A percentile compares a stretch with the other conserved stretches of the same genome.
Conservation (phyloP, 2,113 vertebrate species). For the Numenius arquata region DNA sequence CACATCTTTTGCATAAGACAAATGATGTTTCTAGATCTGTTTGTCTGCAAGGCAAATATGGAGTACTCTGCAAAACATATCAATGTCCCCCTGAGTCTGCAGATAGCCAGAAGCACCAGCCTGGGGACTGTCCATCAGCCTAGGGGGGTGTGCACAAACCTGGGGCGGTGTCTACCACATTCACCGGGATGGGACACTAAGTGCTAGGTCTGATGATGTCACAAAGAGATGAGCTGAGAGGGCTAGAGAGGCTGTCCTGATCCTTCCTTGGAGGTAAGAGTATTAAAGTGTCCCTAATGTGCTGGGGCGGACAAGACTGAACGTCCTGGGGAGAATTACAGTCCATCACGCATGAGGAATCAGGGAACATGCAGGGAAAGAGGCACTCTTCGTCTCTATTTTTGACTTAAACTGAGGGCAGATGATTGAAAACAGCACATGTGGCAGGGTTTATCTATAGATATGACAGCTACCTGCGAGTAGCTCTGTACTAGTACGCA, state of each 20-base stretch:
- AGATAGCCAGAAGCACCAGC: neutral
- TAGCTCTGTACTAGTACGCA: neutral
- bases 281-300: neutral
- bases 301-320: neutral
- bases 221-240: neutral
- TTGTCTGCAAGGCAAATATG: neutral
- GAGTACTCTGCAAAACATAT: neutral
- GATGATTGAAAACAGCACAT: neutral
- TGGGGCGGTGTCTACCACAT: too few relatives aligned
- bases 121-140: neutral
- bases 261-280: neutral
- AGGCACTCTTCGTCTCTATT: neutral
- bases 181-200: neutral
- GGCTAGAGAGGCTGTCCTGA: neutral
- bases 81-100: neutral
- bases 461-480: neutral
- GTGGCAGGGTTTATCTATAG: neutral
- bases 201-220: neutral
- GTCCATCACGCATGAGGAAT: accelerated
- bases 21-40: neutral
- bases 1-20: neutral
- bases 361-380: neutral
- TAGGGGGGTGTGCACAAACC: neutral
- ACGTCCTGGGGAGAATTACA: neutral
- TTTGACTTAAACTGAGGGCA: neutral